Base-by-base conservation (phyloP, 1,140 invertebrate species). In the Eumaeus atala region DNA sequence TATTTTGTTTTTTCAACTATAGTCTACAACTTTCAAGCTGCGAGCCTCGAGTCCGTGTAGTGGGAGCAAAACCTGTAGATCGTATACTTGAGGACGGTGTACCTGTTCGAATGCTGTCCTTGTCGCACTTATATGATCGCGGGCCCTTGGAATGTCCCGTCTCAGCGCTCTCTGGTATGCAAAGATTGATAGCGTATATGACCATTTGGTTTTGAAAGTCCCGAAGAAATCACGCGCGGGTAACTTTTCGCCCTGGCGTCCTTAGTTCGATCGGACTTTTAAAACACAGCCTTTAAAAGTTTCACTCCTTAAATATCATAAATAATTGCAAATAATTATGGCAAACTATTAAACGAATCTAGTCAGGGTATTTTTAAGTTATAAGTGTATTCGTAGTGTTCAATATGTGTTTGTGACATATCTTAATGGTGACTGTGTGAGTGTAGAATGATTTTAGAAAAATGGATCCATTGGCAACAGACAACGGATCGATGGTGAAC, bases 181-280 rank as follows among this genome's bases (percentile, higher is more conserved):
- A 87, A 87, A 87, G 81, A 87, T 87, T 87, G 82, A 87, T 84
- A 87, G 84, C 78, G 74, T 84, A 84, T 87, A 84, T 79, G 84
- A 84, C 84, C 81, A 87, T 87, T 87, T 77, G 84, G 70, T 84
- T 84, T 84, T 84, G 78, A 84, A 77, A 78, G 74, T 81, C 72
- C 72, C 69, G 21, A 62, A 84, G 81, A 84, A 87, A 87, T 87
- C 84, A 83, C 81, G 81, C 78, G 74, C 81, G 80, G 77, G 75
- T 84, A 86, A 84, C 65, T 84, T 87, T 87, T 84, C 78, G 79
- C 80, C 70, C 80, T 79, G 77, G 81, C 84, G 82, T 84, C 80
- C 75, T 81, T 77, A 81, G 67, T 79, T 74, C 74, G 71, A 71
- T 65, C 79, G 70, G 69, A 67, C 74, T 58, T 67, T 58, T 59